Evolutionary conservation across 2,113 vertebrate species (phyloP), one percentile per base, ranked within the genome.

Genomic region (Danio rerio): DNA sequence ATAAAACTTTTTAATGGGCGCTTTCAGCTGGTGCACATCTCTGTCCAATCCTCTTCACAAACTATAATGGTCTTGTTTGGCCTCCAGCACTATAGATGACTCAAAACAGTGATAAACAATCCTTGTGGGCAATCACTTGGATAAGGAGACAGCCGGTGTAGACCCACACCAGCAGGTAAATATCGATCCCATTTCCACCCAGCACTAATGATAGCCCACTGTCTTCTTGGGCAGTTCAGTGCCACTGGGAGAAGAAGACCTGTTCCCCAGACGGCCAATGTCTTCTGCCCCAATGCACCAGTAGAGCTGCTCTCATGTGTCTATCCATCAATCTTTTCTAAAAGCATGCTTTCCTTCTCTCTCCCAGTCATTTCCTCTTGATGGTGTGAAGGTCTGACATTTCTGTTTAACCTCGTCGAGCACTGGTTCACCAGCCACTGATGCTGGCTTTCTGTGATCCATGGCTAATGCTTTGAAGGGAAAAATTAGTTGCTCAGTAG

Each of bases 41-140:
- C 71, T 61, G 7, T 20, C 9, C 49, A 62, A 61, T 81, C 69
- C 65, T n/a, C 75, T 66, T 55, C 21, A 52, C 52, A 56, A 66
- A 69, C 69, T 69, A 65, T 80, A 78, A 79, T 53, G 45, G 69
- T 72, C 59, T 80, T 47, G 80, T 82, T 73, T 73, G 12, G 58
- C 53, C 66, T 81, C 31, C 49, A 81, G 56, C 79, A 43, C 73
- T 69, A 58, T 70, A 16, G 42, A 47, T 75, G 65, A 16, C 31
- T 80, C 75, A 50, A 31, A 63, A 42, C 15, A 31, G 31, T 74
- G 52, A 52, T 62, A 83, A 77, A 20, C 81, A 68, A 40, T 58
- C 81, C 65, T 66, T 69, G 52, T 18, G n/a, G 76, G 53, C 71
- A 75, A 74, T 74, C 73, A 72, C 74, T 68, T 21, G 53, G 21